Evolutionary conservation across 2,797 vertebrate species (phyloP), one percentile per base, ranked within the genome.

Genomic region (Sphenodon punctatus): DNA sequence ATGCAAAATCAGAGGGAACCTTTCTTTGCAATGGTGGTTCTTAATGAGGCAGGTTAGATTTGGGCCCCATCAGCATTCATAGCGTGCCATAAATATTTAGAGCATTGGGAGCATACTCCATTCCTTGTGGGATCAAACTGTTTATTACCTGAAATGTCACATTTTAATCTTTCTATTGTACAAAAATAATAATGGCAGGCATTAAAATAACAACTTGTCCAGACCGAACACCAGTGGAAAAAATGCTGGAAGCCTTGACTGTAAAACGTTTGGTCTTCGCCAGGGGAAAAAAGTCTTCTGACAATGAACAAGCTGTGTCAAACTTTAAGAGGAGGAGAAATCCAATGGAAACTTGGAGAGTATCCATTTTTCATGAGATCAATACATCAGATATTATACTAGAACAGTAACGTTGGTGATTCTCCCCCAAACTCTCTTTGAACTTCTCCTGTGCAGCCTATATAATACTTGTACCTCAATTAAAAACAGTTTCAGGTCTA

Each of bases 281-380:
- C 32, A 56, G 30, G 75, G 77, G 82, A 17, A 72, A 82, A 89
- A 78, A 65, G 71, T n/a, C 64, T 80, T 34, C 79, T 87, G 75
- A 10, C 91, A 87, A 76, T 65, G 76, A 88, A 55, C 45, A 53
- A 34, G 59, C 65, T 43, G 3, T 4, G 48, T 66, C 30, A 6
- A 32, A 43, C 30, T 69, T 64, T 2, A 63, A 73, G 41, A 20
- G 51, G 39, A 68, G 53, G 25, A 39, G 63, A 45, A 64, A 56
- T 23, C 13, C 16, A 49, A 13, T 0, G 60, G 55, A 49, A n/a
- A 27, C 27, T 25, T 3, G 16, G 76, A 68, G 46, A 42, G 32
- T 32, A 43, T 67, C 36, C 27, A 48, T 63, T 84, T 86, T 22
- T 74, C 78, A 80, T 38, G 69, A 58, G 73, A 58, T 3, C 10